A percentile compares a stretch with the other conserved stretches of the same genome.
phyloP scores from a whole-genome alignment of 2,888 invertebrate species.

The Machimus atricapillus region DNA sequence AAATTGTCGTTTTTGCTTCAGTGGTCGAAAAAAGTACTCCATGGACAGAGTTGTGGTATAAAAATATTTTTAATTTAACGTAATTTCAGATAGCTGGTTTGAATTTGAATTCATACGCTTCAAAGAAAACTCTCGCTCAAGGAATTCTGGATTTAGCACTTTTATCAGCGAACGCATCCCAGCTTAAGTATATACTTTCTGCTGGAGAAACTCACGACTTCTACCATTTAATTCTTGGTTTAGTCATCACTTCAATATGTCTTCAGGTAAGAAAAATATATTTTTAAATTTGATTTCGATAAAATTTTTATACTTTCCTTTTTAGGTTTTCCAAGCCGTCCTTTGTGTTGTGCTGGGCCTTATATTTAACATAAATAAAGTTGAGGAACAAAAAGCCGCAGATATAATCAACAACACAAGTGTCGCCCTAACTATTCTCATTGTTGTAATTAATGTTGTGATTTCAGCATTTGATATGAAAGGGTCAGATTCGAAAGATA shows the following conservation, averaged over 20 bases:
- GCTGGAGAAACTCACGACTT: constrained; percentile 44
- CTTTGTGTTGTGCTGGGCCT: constrained; percentile 45
- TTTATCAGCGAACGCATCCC: constrained; percentile 47
- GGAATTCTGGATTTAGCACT: constrained; percentile 48
- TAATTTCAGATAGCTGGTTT: constrained; percentile 41
- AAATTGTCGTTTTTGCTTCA: not conserved
- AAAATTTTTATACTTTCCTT: not conserved
- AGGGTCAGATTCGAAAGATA: constrained; percentile 3
- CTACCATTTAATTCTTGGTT: constrained; percentile 42
- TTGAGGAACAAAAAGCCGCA: constrained; percentile 47
- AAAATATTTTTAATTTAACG: not conserved
- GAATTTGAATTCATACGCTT: constrained; percentile 47
- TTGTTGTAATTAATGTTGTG: constrained; percentile 46
- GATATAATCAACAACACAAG: constrained; percentile 48
- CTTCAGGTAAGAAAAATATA: constrained; percentile 42
- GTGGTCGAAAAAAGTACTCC: not conserved
- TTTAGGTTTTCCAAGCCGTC: constrained; percentile 46
- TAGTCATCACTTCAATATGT: constrained; percentile 45
- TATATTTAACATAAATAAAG: constrained; percentile 47
- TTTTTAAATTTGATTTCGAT: not conserved
- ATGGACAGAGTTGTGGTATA: not conserved
- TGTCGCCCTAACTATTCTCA: constrained; percentile 40
- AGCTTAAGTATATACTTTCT: constrained; percentile 46
- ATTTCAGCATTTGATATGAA: constrained; percentile 48
- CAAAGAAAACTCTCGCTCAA: constrained; percentile 48